Evolutionary conservation across 2,797 vertebrate genomes (phyloP).

Genomic region (Phoeniculus purpureus): DNA sequence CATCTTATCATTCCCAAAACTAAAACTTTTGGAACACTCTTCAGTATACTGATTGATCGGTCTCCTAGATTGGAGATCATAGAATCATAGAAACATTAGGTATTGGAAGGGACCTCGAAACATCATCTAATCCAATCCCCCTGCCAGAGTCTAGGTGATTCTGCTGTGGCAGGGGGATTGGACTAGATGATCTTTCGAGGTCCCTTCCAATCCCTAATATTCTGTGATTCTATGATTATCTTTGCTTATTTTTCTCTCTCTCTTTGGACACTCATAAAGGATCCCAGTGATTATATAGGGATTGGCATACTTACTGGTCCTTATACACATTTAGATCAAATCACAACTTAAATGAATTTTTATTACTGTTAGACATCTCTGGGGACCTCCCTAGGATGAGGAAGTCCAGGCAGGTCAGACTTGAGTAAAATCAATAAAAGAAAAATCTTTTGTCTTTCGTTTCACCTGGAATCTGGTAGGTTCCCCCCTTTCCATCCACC

Average conservation of each 20-base stretch:
- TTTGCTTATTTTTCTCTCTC: neutral
- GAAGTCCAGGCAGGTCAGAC: neutral
- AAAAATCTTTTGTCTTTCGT: neutral
- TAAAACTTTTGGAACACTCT: neutral
- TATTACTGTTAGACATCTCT: neutral
- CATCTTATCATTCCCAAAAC: neutral
- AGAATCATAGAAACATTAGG: too few relatives aligned
- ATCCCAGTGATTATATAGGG: neutral
- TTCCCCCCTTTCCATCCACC: fast-evolving
- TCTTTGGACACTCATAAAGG: neutral
- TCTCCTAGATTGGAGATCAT: too few relatives aligned
- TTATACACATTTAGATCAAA: neutral
- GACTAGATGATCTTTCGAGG: too few relatives aligned
- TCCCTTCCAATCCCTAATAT: too few relatives aligned
- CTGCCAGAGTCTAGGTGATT: too few relatives aligned
- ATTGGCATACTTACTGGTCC: neutral
- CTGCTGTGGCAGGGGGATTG: too few relatives aligned
- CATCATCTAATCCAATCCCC: too few relatives aligned
- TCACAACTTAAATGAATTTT: neutral
- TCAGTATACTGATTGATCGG: neutral
- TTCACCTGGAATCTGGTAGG: neutral
- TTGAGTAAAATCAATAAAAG: neutral
- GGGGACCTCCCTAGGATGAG: neutral
- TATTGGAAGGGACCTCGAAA: too few relatives aligned
- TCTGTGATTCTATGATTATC: neutral